Base-by-base conservation (phyloP, 1,140 invertebrate genomes). In the Samia ricini region DNA sequence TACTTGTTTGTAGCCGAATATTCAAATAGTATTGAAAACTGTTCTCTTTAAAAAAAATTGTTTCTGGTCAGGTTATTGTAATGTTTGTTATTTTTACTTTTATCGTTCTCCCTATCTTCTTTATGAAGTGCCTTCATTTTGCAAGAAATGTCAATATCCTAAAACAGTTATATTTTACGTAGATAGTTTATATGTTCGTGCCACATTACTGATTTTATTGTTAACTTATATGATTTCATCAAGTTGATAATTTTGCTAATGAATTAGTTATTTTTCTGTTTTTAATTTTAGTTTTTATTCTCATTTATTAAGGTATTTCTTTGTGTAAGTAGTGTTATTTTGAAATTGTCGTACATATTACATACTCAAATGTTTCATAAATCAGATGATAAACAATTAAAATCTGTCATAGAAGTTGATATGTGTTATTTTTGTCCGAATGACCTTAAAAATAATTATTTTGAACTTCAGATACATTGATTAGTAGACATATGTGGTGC, bases 341-440 rank as follows among this genome's bases (percentile, higher is more conserved):
- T 74, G 72, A 74, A 75, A 74, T 71, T 81, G 72, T 81, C 63
- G 66, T 75, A 76, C 68, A 50, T 61, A 56, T 71, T 77, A 74
- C 75, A 76, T 74, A 62, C 64, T 55, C 64, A 65, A 69, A 72
- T 62, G 66, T 73, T 74, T 76, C 68, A 68, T 64, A 12, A 42
- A 72, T 62, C 72, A 82, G 77, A 78, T n/a, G n/a, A n/a, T 81
- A 80, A 64, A 79, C 76, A 70, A 87, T 85, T 82, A 87, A 87
- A 87, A 72, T 75, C 79, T 81, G 74, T 82, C 77, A 80, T 78
- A 83, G 78, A 82, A 76, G 61, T 72, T 69, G 71, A 68, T 70
- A 67, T 68, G 64, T 71, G 74, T 81, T 80, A 76, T 77, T 83
- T 79, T 77, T 58, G 60, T 54, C 48, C 67, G 6, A 29, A 29